A percentile compares a stretch with the other conserved stretches of the same genome.
phyloP scores from a whole-genome alignment of 2,113 vertebrate species.

The Castor canadensis region DNA sequence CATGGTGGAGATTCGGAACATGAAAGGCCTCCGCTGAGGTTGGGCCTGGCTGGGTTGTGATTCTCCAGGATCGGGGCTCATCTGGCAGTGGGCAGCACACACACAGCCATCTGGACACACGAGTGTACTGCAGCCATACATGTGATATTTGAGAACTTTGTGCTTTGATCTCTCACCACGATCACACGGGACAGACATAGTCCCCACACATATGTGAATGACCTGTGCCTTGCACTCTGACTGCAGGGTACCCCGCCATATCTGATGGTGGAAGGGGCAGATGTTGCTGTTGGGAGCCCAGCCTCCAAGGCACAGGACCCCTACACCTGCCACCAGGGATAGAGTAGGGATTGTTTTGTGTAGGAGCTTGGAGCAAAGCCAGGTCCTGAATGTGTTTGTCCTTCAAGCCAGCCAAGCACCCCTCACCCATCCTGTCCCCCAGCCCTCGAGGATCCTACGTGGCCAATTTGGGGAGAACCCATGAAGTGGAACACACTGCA shows the following conservation, averaged over 20 bases:
- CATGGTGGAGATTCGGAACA: neutral
- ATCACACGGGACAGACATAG: accelerated
- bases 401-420: neutral
- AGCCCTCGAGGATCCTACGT: accelerated
- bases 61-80: neutral
- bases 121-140: accelerated
- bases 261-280: neutral
- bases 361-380: neutral
- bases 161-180: too few relatives aligned
- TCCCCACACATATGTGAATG: accelerated
- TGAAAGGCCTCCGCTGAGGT: too few relatives aligned
- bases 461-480: neutral
- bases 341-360: too few relatives aligned
- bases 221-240: neutral
- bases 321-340: too few relatives aligned
- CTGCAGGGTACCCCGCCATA: neutral
- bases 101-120: too few relatives aligned
- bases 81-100: neutral
- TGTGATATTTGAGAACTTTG: accelerated
- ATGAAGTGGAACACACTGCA: neutral
- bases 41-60: neutral
- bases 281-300: neutral
- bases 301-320: neutral
- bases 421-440: too few relatives aligned
- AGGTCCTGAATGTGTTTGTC: neutral